phyloP scores from a whole-genome alignment of 1,140 invertebrate genomes.

The Drosophila subpulchrella region DNA sequence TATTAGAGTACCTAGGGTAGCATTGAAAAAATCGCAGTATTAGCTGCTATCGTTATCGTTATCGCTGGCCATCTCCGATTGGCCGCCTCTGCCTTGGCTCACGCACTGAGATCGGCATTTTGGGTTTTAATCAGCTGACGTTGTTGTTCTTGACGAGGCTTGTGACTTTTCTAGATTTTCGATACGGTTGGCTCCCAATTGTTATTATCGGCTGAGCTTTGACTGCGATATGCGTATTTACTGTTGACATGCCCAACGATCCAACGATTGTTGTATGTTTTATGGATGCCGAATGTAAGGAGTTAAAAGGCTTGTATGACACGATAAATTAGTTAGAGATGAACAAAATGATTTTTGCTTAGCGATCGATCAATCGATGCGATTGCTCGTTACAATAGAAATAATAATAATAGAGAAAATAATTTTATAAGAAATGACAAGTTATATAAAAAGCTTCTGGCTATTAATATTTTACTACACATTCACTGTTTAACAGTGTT shows the following conservation, averaged over 20 bases:
- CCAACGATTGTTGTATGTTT: constrained; percentile 8
- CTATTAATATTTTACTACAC: no score
- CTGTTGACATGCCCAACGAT: constrained; percentile 22
- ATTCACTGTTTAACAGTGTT: not conserved
- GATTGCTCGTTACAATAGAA: no score
- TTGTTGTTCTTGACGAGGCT: constrained; percentile 11
- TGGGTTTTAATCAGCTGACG: constrained; percentile 41
- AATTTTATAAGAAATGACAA: no score
- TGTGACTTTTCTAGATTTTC: constrained; percentile 39
- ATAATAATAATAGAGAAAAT: no score
- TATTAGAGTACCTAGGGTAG: no score
- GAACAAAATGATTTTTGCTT: no score
- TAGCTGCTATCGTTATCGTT: constrained; percentile 29
- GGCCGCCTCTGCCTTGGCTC: constrained; percentile 25
- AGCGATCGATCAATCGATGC: no score
- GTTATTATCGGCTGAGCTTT: constrained; percentile 28
- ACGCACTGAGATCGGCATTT: constrained; percentile 52
- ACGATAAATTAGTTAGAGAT: not conserved
- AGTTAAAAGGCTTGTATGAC: not conserved
- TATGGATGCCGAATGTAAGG: not conserved
- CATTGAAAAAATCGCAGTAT: constrained; percentile 26
- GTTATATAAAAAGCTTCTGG: no score
- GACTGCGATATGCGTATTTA: constrained; percentile 28
- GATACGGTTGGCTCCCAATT: constrained; percentile 19
- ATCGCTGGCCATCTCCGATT: constrained; percentile 35